Evolutionary conservation across 1,140 invertebrate species (phyloP).

Genomic region (Trichogramma pretiosum): DNA sequence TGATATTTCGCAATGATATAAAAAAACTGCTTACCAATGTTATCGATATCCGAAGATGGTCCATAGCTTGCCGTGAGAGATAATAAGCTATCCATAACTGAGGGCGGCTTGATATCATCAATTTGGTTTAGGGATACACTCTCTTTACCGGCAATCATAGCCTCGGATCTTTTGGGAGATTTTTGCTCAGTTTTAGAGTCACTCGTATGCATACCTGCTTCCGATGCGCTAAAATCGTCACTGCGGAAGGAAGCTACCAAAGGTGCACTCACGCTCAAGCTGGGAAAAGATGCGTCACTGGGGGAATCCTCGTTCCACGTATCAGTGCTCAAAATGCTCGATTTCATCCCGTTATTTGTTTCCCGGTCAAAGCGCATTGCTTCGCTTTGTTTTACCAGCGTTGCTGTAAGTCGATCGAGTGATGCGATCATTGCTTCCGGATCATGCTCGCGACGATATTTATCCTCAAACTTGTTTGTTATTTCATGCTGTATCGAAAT

Average conservation of each 20-base stretch:
- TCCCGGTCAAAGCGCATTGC: slow-evolving; percentile 41
- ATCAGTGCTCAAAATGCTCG: slow-evolving; percentile 50
- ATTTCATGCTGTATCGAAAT: slow-evolving; percentile 15
- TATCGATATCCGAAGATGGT: slow-evolving; percentile 18
- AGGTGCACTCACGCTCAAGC: slow-evolving; percentile 64
- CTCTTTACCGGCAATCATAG: no score
- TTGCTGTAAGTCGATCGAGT: slow-evolving; percentile 53
- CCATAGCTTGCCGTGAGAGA: slow-evolving; percentile 50
- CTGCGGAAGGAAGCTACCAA: slow-evolving; percentile 59
- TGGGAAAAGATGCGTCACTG: slow-evolving; percentile 69
- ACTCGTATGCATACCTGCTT: no score
- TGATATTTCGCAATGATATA: no score
- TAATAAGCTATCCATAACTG: slow-evolving; percentile 58
- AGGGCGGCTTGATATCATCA: slow-evolving; percentile 70
- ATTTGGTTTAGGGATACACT: no score
- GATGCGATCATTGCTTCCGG: slow-evolving; percentile 60
- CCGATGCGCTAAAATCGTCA: no score
- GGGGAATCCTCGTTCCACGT: slow-evolving; percentile 70
- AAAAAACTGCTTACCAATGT: no score
- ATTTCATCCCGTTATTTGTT: slow-evolving; percentile 31
- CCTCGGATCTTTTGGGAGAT: no score
- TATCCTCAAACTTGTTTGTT: slow-evolving; percentile 28
- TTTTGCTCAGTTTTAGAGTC: no score
- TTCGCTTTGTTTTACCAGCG: slow-evolving; percentile 52
- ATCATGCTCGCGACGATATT: slow-evolving; percentile 48